Base-by-base conservation (phyloP, 2,888 invertebrate genomes). In the Nomada ruficornis region DNA sequence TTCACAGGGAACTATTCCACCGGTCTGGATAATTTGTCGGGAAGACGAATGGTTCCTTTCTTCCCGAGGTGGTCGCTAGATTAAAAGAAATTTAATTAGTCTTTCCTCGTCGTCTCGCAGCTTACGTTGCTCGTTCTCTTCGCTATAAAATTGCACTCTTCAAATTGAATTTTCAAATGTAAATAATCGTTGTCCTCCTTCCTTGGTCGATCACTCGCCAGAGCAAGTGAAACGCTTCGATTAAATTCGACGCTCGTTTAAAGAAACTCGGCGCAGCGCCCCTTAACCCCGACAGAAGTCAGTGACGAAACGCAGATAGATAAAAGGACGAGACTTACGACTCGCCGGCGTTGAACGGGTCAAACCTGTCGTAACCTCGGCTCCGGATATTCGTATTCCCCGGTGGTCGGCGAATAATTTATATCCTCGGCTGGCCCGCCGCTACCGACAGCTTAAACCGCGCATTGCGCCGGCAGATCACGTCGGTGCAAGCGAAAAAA, bases 401-500 rank as follows among this genome's bases (percentile, higher is more conserved):
- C 42, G 72, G 26, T 64, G 75, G 78, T 65, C 52, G 63, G 67
- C 67, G 79, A 81, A 84, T 85, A 86, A 86, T 86, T 77, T 85
- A 86, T 83, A 73, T 84, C 59, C 69, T 67, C 67, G 78, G 63
- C 47, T 72, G 74, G 76, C 47, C 63, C 72, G 78, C 10, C 60
- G 59, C 52, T 80, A 68, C 67, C 50, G 73, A 69, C 29, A 79
- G 62, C 55, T 85, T 65, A 82, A 86, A 81, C 57, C 79, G 59
- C 55, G 55, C 79, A 80, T 85, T 79, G 78, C 75, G 72, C 63
- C 83, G 80, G 1, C 83, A 60, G 77, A 82, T 86, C 82, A 83
- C 72, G 80, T 86, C 62, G 72, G 70, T 68, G 80, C 64, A 74
- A 73, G 70, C 63, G 80, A 85, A 76, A 81, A 88, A 81, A 85